Evolutionary conservation across 2,888 invertebrate species (phyloP).

Genomic region (Stenurella melanura): DNA sequence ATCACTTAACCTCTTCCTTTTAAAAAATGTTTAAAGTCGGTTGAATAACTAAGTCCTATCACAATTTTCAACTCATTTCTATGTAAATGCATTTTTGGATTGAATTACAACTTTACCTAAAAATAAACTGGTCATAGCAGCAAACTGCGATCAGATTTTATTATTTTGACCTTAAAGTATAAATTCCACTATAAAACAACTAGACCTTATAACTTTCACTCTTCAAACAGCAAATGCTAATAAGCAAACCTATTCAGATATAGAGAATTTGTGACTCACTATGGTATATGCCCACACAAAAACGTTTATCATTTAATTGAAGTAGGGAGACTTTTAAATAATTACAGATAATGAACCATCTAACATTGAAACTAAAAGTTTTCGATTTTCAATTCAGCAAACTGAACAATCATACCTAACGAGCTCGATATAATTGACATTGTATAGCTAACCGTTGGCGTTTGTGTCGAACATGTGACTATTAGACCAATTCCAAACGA

Average conservation of each 20-base stretch:
- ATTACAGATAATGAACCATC: constrained; percentile 7
- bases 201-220: background rate
- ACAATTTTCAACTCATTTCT: no score
- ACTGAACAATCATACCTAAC: background rate
- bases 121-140: background rate
- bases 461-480: constrained; percentile 15
- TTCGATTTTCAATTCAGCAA: background rate
- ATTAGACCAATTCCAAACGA: background rate
- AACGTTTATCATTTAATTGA: constrained; percentile 1
- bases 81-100: background rate
- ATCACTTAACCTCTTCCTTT: no score
- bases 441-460: constrained; percentile 7
- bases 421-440: constrained; percentile 9
- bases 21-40: no score
- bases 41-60: no score
- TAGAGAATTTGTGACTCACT: background rate
- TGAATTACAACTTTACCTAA: background rate
- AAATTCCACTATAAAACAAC: background rate
- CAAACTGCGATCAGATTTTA: background rate
- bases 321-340: background rate
- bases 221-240: background rate
- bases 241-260: background rate
- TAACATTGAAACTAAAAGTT: constrained; percentile 5
- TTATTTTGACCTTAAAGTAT: background rate
- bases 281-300: background rate